Percentiles rank a stretch among this genome's conserved stretches.
Evolutionary conservation across 2,888 invertebrate genomes (phyloP).

Genomic region (Leucophenga maculata): DNA sequence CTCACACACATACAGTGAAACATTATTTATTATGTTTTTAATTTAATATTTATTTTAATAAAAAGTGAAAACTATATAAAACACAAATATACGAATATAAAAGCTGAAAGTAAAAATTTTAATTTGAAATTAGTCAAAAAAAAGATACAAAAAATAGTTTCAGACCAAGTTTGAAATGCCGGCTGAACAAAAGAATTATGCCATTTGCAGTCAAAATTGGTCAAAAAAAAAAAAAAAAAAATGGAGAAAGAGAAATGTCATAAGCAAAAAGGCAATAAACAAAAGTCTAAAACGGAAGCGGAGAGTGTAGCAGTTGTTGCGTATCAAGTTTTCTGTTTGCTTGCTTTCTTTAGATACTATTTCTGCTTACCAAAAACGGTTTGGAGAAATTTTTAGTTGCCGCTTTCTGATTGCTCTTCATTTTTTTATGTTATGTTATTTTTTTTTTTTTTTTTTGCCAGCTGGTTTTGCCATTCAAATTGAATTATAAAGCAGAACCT

Average conservation of each 20-base stretch:
- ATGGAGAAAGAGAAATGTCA: slow-evolving; percentile 16
- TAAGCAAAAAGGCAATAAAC: slow-evolving; percentile 32
- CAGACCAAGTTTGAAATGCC: slow-evolving; percentile 17
- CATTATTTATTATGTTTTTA: slow-evolving; percentile 31
- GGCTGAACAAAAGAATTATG: slow-evolving; percentile 61
- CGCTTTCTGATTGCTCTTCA: slow-evolving; percentile 15
- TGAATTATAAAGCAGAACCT: slow-evolving; percentile 15
- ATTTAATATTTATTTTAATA: slow-evolving; percentile 51
- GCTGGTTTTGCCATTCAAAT: slow-evolving; percentile 37
- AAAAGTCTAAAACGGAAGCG: slow-evolving; percentile 47
- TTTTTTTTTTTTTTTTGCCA: slow-evolving; percentile 26
- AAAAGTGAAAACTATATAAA: slow-evolving; percentile 57
- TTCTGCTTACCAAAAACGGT: slow-evolving; percentile 61
- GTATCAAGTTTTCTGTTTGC: slow-evolving; percentile 47
- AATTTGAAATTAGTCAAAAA: slow-evolving; percentile 49
- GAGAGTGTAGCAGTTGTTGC: slow-evolving; percentile 54
- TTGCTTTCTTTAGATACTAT: slow-evolving; percentile 37
- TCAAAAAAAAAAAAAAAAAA: neutral
- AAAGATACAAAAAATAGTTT: slow-evolving; percentile 17
- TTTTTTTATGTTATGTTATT: slow-evolving; percentile 31
- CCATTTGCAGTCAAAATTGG: slow-evolving; percentile 45
- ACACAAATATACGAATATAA: slow-evolving; percentile 9
- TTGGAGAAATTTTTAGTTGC: slow-evolving; percentile 51
- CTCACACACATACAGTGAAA: slow-evolving; percentile 7
- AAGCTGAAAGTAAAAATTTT: slow-evolving; percentile 48